phyloP scores from a whole-genome alignment of 2,113 vertebrate species.

The Sclerurus mexicanus region DNA sequence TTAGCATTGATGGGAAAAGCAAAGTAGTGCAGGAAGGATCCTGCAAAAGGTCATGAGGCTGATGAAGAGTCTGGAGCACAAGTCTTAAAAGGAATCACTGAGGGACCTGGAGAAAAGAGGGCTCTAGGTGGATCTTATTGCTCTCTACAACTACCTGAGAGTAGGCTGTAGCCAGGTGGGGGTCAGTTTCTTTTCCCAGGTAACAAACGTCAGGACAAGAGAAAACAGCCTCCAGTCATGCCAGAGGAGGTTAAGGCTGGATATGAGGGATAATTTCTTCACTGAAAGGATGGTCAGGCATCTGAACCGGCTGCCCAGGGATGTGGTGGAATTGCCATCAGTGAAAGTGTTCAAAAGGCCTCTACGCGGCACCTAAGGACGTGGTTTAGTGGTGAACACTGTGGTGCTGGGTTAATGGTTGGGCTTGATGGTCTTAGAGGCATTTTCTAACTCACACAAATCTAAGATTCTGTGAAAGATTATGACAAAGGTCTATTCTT shows the following conservation, averaged over 20 bases:
- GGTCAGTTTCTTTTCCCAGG: not conserved
- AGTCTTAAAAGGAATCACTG: not conserved
- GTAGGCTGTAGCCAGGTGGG: not conserved
- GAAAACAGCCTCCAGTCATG: not conserved
- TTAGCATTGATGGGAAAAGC: not conserved
- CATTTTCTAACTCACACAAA: not conserved
- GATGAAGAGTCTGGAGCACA: not conserved
- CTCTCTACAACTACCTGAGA: not conserved
- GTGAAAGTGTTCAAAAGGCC: not conserved
- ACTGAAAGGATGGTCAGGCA: not conserved
- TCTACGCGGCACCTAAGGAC: not conserved
- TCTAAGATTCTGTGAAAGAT: not conserved
- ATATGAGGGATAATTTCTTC: not conserved
- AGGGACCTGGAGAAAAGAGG: not conserved
- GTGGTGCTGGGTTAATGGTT: not conserved
- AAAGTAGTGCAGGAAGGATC: not conserved
- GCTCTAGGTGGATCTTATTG: rapidly evolving
- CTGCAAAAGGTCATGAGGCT: not conserved
- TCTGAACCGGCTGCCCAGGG: not conserved
- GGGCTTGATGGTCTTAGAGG: not conserved
- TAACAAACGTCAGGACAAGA: not conserved
- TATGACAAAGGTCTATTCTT: not conserved
- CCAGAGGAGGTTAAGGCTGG: not conserved
- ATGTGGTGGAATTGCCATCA: not conserved
- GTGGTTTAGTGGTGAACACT: not conserved